phyloP scores from a whole-genome alignment of 2,797 vertebrate genomes.

The Channallabes apus region DNA sequence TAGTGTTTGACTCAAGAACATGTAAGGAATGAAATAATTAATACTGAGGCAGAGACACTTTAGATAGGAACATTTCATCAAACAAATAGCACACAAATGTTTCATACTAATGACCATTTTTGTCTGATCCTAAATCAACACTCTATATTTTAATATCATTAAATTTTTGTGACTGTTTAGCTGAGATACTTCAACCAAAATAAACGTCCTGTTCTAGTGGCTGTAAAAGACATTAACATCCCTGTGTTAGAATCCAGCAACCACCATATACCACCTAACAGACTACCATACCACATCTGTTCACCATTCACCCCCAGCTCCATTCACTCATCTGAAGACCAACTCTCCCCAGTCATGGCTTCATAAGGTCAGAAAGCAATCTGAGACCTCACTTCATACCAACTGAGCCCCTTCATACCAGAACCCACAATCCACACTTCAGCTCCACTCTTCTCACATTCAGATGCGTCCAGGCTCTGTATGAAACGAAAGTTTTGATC shows the following conservation, averaged over 20 bases:
- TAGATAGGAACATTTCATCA: not conserved
- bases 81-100: not conserved
- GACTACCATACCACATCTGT: conserved; percentile 52
- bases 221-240: conserved; percentile 48
- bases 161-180: not conserved
- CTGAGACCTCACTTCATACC: conserved; percentile 12
- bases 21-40: not conserved
- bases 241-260: conserved; percentile 40
- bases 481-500: conserved; percentile 42
- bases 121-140: not conserved
- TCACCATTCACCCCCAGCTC: conserved; percentile 40
- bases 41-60: not conserved
- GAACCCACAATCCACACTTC: conserved; percentile 58
- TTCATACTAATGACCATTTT: not conserved
- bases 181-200: not conserved
- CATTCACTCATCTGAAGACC: conserved; percentile 45
- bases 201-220: not conserved
- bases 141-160: not conserved
- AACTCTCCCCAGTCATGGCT: conserved; percentile 46
- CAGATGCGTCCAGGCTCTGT: conserved; percentile 24
- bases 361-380: conserved; percentile 43
- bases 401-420: conserved; percentile 23
- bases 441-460: conserved; percentile 33
- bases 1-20: not conserved
- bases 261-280: conserved; percentile 16